Percentiles rank a stretch among this genome's conserved stretches.
Evolutionary conservation across 2,113 vertebrate species (phyloP).

Genomic region (Rynchops niger): DNA sequence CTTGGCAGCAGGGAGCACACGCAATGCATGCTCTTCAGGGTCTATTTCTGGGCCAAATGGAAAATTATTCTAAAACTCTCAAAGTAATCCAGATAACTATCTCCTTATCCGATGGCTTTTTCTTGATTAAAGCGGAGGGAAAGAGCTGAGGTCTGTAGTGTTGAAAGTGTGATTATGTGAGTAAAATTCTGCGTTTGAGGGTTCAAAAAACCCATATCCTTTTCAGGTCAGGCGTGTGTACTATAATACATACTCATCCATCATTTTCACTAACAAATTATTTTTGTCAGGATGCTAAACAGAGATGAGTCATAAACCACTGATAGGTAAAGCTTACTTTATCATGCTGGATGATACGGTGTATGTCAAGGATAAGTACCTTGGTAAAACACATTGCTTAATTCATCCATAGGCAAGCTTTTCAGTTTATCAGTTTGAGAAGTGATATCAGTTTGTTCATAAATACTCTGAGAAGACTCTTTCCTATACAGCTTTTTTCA

Average conservation of each 20-base stretch:
- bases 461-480: not conserved
- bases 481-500: not conserved
- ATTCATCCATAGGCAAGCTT: not conserved
- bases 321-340: not conserved
- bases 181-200: not conserved
- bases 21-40: not conserved
- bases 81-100: not conserved
- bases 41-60: not conserved
- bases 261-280: not conserved
- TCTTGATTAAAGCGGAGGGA: not conserved
- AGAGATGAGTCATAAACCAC: not conserved
- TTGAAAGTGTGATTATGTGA: not conserved
- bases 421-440: not conserved
- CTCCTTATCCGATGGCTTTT: not conserved
- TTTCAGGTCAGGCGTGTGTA: not conserved
- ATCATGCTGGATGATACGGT: not conserved
- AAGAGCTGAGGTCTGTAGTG: not conserved
- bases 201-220: not conserved
- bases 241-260: not conserved
- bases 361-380: not conserved
- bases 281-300: not conserved
- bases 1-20: not conserved
- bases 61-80: not conserved
- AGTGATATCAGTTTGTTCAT: not conserved
- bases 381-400: not conserved